phyloP scores from a whole-genome alignment of 2,113 vertebrate genomes.

The Melanerpes formicivorus region DNA sequence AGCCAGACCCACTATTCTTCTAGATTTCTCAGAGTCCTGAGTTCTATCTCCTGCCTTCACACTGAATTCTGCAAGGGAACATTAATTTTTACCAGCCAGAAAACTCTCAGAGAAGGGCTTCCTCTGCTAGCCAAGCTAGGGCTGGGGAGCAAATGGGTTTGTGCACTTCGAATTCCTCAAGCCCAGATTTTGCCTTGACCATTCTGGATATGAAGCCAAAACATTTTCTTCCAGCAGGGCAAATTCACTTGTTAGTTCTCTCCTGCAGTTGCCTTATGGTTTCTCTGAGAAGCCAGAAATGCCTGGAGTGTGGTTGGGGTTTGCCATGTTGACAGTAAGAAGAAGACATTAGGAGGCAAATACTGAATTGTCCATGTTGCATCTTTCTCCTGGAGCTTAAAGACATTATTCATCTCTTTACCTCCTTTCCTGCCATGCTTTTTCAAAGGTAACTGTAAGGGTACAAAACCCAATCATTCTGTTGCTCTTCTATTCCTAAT shows the following conservation, averaged over 20 bases:
- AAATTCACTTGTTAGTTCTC: background rate
- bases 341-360: background rate
- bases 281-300: conserved; percentile 2
- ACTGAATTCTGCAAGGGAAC: background rate
- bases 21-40: background rate
- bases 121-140: background rate
- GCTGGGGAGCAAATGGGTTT: background rate
- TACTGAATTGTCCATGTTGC: background rate
- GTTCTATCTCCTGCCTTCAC: background rate
- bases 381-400: background rate
- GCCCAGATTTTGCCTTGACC: background rate
- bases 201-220: background rate
- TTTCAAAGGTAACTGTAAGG: background rate
- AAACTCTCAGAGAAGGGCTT: background rate
- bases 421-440: background rate
- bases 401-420: background rate
- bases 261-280: background rate
- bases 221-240: background rate
- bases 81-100: background rate
- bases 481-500: background rate
- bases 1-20: background rate
- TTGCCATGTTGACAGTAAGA: background rate
- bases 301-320: background rate
- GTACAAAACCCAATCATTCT: background rate
- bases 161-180: background rate